A percentile compares a stretch with the other conserved stretches of the same genome.
phyloP scores from a whole-genome alignment of 2,888 invertebrate species.

The Sceliomorpha sp. region DNA sequence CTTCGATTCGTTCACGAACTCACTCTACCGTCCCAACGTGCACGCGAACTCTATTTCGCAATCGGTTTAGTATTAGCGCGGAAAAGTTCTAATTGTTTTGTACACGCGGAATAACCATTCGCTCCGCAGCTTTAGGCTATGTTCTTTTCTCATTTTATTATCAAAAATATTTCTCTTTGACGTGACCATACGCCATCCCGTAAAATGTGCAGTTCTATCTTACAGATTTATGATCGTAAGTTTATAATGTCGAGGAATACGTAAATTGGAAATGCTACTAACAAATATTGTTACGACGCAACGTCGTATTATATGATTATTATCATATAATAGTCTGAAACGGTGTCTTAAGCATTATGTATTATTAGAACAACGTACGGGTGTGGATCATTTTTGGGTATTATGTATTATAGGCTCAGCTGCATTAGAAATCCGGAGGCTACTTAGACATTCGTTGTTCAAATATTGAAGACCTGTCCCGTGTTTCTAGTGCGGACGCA shows the following conservation, averaged over 20 bases:
- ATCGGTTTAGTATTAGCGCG: conserved; percentile 75
- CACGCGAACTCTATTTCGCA: conserved; percentile 62
- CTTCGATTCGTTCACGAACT: conserved; percentile 70
- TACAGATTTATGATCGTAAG: too few relatives aligned
- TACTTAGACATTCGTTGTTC: conserved; percentile 69
- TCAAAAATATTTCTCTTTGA: too few relatives aligned
- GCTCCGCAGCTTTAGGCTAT: conserved; percentile 37
- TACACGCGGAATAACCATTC: conserved; percentile 73
- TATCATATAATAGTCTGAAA: conserved; percentile 1
- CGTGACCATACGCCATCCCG: too few relatives aligned
- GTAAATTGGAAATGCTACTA: too few relatives aligned
- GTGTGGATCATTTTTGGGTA: conserved; percentile 33
- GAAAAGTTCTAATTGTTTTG: conserved; percentile 75
- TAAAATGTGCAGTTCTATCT: too few relatives aligned
- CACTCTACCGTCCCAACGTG: conserved; percentile 59
- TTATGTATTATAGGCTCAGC: conserved; percentile 27
- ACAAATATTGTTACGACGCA: too few relatives aligned
- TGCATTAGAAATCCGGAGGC: conserved; percentile 53
- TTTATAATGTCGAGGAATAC: too few relatives aligned
- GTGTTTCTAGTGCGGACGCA: conserved; percentile 52
- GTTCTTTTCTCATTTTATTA: conserved; percentile 17
- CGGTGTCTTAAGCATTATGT: conserved; percentile 5
- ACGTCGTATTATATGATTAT: too few relatives aligned
- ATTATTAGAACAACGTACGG: conserved; percentile 23
- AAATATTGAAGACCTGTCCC: conserved; percentile 62